Base-by-base conservation (phyloP, 2,113 vertebrate species). In the Triplophysa rosa region DNA sequence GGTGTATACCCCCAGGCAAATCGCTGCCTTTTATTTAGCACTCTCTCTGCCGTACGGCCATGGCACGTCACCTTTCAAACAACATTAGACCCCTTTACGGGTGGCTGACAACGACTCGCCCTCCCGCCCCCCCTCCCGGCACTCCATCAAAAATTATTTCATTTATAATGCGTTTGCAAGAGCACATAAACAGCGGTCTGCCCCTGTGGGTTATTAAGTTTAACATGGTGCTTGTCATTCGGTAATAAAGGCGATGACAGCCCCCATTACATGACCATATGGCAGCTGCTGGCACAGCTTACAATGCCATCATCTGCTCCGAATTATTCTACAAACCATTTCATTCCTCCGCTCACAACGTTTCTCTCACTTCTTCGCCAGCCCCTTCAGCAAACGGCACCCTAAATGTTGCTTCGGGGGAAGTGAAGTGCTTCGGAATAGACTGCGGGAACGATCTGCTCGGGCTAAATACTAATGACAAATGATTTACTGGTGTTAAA, bases 171-270 rank as follows among this genome's bases (percentile, higher is more conserved):
- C 74, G 61, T 91, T 91, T 83, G 84, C 87, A 90, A 90, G 89
- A 83, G 88, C 90, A 92, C 92, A 92, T 91, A 82, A 91, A 90
- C 80, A 78, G 80, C 85, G 87, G 82, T 90, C 89, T 83, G 88
- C 87, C 83, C 88, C 86, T 83, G 84, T 86, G 59, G 84, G 83
- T 90, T 91, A 91, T 89, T 90, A 91, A 89, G 82, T 89, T 91
- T 92, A 94, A 93, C 90, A 91, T 90, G 89, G 86, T 91, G 87
- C 90, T 88, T 94, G 92, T 92, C 92, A 92, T 89, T 93, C 90
- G 89, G 90, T 91, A 94, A 93, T 93, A 93, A 92, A 87, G 83
- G 87, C 91, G 88, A 92, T 91, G 91, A 93, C 89, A 93, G 89
- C 84, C 87, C 92, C 91, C 91, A 91, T 93, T 94, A 92, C 88